Conservation (phyloP, 1,140 invertebrate species). For the Drosophila biarmipes region DNA sequence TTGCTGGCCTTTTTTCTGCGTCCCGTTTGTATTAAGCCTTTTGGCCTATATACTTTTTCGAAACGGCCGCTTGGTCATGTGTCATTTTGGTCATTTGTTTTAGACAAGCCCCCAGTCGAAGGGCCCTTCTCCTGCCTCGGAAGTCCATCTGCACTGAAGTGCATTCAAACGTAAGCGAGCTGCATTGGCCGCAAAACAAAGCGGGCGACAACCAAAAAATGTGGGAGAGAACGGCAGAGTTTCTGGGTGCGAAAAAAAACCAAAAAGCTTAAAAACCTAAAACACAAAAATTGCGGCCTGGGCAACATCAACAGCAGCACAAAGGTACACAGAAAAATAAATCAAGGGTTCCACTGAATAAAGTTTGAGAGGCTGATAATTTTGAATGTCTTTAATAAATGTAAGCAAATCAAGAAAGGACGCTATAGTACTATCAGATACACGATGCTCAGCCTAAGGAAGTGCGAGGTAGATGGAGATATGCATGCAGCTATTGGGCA, state of each 20-base stretch:
- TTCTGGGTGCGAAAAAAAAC: slow-evolving; percentile 24
- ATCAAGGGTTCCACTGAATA: too few species aligned
- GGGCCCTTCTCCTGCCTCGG: slow-evolving; percentile 15
- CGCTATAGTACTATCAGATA: too few species aligned
- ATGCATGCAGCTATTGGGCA: too few species aligned
- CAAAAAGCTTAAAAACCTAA: slow-evolving; percentile 75
- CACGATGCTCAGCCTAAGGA: too few species aligned
- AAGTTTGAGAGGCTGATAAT: too few species aligned
- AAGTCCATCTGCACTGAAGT: slow-evolving; percentile 51
- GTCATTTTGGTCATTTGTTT: slow-evolving; percentile 82
- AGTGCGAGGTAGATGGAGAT: too few species aligned
- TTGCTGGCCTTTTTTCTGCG: neutral
- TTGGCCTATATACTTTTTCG: slow-evolving; percentile 64
- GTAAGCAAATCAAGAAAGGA: too few species aligned
- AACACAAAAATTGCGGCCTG: slow-evolving; percentile 79
- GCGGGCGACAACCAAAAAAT: slow-evolving; percentile 33
- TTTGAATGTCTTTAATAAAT: too few species aligned
- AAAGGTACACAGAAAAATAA: slow-evolving; percentile 1
- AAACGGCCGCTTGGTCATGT: slow-evolving; percentile 54
- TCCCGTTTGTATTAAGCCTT: slow-evolving; percentile 27
- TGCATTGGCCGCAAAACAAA: slow-evolving; percentile 53
- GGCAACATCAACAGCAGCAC: slow-evolving; percentile 58
- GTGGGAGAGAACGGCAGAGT: slow-evolving; percentile 16
- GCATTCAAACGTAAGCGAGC: slow-evolving; percentile 69
- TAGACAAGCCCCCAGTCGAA: slow-evolving; percentile 63